phyloP scores from a whole-genome alignment of 2,113 vertebrate species.

The Melanotaenia duboulayi region DNA sequence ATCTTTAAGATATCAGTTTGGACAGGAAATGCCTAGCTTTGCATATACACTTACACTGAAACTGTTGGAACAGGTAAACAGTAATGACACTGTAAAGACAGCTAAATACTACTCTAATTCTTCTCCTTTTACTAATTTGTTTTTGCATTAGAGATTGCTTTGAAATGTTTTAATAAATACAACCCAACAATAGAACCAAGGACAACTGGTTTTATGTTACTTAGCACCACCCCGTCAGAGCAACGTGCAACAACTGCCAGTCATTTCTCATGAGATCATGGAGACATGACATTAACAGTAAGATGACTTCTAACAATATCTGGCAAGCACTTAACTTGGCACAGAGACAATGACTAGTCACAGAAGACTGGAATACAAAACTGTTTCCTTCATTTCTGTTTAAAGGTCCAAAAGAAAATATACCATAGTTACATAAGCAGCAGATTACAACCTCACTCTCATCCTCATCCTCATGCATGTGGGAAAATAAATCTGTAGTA shows the following conservation, averaged over 20 bases:
- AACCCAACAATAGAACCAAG: slow-evolving; percentile 34
- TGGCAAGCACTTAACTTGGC: slow-evolving; percentile 23
- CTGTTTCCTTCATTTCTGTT: not conserved
- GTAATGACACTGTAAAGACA: not conserved
- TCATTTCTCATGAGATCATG: slow-evolving; percentile 57
- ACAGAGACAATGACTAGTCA: slow-evolving; percentile 9
- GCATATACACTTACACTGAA: not conserved
- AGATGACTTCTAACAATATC: slow-evolving; percentile 21
- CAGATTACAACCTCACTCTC: not conserved
- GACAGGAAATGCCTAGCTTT: slow-evolving; percentile 20
- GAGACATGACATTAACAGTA: slow-evolving; percentile 39
- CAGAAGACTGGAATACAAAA: not conserved
- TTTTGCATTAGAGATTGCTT: too few relatives aligned
- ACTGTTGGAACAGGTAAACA: not conserved
- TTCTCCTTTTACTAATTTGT: too few relatives aligned
- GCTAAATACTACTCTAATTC: too few relatives aligned
- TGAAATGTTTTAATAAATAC: not conserved
- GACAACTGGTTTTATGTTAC: slow-evolving; percentile 32
- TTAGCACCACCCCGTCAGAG: slow-evolving; percentile 53
- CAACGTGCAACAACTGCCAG: slow-evolving; percentile 59
- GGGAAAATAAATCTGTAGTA: too few relatives aligned
- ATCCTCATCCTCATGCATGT: too few relatives aligned
- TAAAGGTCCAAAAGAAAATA: not conserved
- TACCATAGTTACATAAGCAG: not conserved
- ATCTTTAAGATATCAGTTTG: slow-evolving; percentile 23